Evolutionary conservation across 2,888 invertebrate species (phyloP).

Genomic region (Papilio elwesi): DNA sequence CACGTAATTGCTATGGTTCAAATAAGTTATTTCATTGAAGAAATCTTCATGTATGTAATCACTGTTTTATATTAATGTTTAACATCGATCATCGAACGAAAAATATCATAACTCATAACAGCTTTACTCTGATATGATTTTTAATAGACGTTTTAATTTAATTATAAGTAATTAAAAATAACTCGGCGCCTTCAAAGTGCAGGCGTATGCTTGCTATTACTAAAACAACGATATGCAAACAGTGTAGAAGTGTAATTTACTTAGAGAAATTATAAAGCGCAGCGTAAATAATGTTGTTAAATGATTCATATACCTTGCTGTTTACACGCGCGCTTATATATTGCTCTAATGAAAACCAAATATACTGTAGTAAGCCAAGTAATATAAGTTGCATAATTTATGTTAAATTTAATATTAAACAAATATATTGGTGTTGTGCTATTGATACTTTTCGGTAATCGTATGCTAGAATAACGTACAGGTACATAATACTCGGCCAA

Average conservation of each 20-base stretch:
- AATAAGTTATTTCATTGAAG: too few species aligned
- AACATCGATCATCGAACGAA: too few species aligned
- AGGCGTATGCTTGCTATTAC: not conserved
- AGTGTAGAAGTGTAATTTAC: not conserved
- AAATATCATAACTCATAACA: too few species aligned
- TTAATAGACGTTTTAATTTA: not conserved
- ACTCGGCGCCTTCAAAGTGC: not conserved
- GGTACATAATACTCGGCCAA: not conserved
- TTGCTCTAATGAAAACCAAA: too few species aligned
- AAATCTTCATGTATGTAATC: too few species aligned
- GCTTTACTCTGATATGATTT: too few species aligned
- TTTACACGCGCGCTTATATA: too few species aligned
- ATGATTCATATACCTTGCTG: not conserved
- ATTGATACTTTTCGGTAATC: not conserved
- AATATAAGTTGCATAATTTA: too few species aligned
- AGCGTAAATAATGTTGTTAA: conserved; percentile 4
- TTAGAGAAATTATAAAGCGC: not conserved
- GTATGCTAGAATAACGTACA: not conserved
- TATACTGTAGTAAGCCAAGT: too few species aligned
- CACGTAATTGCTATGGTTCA: too few species aligned
- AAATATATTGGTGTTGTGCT: not conserved
- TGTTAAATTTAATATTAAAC: too few species aligned
- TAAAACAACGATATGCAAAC: conserved; percentile 9
- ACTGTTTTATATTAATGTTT: too few species aligned
- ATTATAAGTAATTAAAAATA: not conserved